phyloP scores from a whole-genome alignment of 1,140 invertebrate genomes.

The Prorops nasuta region DNA sequence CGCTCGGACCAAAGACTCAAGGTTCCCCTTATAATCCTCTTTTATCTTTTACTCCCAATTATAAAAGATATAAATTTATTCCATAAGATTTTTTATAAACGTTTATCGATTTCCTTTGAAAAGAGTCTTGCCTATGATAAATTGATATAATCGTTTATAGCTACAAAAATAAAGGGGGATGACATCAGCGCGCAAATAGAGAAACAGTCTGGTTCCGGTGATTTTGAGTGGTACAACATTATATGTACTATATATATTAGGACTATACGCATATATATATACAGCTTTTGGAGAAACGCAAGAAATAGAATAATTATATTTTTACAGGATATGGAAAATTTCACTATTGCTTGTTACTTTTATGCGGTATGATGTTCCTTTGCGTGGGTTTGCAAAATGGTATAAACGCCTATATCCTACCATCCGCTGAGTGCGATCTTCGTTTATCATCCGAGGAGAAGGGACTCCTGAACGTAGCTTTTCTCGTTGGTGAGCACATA shows the following conservation, averaged over 20 bases:
- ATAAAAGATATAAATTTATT: too few species aligned
- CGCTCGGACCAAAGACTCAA: not conserved
- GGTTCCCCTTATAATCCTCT: not conserved
- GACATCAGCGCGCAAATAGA: too few species aligned
- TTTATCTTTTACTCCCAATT: not conserved
- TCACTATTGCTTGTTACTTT: slow-evolving; percentile 35
- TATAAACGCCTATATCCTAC: slow-evolving; percentile 61
- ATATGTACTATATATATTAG: too few species aligned
- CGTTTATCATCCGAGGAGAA: slow-evolving; percentile 56
- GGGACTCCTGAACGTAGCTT: slow-evolving; percentile 60
- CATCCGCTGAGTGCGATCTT: slow-evolving; percentile 60
- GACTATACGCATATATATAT: not conserved
- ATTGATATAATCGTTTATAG: too few species aligned
- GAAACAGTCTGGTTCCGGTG: not conserved
- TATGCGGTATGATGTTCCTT: slow-evolving; percentile 50
- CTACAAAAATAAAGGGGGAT: too few species aligned
- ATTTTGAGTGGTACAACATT: not conserved
- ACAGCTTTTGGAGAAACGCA: not conserved
- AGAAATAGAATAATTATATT: not conserved
- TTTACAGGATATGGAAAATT: slow-evolving; percentile 37
- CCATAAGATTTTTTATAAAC: not conserved
- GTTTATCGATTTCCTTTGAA: not conserved
- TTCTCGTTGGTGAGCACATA: slow-evolving; percentile 56
- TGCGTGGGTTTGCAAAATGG: slow-evolving; percentile 63
- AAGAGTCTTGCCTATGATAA: not conserved